Evolutionary conservation across 2,888 invertebrate species (phyloP).

Genomic region (Himalopsyche anomala): DNA sequence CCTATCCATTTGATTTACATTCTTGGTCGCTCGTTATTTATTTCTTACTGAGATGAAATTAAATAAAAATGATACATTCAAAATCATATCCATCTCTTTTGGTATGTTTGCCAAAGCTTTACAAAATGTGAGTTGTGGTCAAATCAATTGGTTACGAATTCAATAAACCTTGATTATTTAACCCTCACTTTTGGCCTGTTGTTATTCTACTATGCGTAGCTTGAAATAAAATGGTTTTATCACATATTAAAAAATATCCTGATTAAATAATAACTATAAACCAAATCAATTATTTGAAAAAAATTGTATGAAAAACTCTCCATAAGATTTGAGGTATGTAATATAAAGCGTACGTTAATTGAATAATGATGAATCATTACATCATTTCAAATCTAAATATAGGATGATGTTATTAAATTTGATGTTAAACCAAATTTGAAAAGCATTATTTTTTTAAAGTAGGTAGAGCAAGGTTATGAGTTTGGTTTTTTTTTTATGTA

Average conservation of each 20-base stretch:
- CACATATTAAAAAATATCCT: neutral
- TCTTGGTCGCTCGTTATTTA: constrained; percentile 5
- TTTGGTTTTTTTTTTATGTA: neutral
- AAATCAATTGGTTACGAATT: neutral
- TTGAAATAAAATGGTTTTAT: neutral
- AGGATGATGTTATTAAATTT: neutral
- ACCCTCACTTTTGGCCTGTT: neutral
- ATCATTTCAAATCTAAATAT: constrained; percentile 38
- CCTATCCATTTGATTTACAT: neutral
- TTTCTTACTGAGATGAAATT: neutral
- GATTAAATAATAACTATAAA: constrained; percentile 1
- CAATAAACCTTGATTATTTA: neutral
- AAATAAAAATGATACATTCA: neutral
- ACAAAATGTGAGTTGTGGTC: neutral
- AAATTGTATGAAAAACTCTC: neutral
- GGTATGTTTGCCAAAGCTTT: constrained; percentile 11
- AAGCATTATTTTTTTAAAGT: neutral
- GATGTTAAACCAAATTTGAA: neutral
- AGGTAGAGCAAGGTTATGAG: neutral
- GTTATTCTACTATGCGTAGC: neutral
- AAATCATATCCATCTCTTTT: neutral
- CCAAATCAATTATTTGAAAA: neutral
- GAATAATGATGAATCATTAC: constrained; percentile 13
- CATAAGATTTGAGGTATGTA: constrained; percentile 49
- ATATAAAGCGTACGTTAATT: constrained; percentile 50